phyloP scores from a whole-genome alignment of 2,797 vertebrate species.

The Adelosebastes latens region DNA sequence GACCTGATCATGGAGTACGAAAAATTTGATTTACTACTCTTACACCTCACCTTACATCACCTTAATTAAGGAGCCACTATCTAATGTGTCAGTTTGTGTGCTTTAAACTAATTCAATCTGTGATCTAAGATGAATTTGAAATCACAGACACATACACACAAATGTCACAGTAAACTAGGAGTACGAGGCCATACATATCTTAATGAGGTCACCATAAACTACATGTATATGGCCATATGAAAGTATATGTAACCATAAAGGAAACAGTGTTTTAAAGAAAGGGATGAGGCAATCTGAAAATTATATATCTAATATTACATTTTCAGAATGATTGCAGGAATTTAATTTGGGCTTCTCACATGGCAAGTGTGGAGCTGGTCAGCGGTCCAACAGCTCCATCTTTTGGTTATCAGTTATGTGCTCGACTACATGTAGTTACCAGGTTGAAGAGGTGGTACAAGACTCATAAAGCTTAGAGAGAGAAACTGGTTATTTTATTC shows the following conservation, averaged over 20 bases:
- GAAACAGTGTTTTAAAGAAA: neutral
- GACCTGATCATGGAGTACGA: slow-evolving; percentile 47
- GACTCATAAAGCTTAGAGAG: neutral
- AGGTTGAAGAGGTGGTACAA: neutral
- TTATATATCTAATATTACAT: neutral
- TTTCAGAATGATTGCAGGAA: neutral
- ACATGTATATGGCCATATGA: neutral
- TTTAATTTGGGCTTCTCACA: neutral
- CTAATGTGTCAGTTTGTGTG: neutral
- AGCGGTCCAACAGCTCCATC: slow-evolving; percentile 59
- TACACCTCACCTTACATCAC: neutral
- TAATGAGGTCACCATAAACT: neutral
- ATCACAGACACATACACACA: neutral
- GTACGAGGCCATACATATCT: neutral
- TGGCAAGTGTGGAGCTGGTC: neutral
- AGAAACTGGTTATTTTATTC: too few relatives aligned
- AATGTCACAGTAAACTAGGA: neutral
- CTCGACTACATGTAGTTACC: neutral
- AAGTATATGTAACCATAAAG: neutral
- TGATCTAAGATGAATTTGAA: neutral
- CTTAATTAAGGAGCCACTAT: neutral
- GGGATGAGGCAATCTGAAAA: neutral
- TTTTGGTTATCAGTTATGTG: slow-evolving; percentile 37
- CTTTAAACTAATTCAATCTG: slow-evolving; percentile 28
- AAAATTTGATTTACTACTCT: slow-evolving; percentile 47